Base-by-base conservation (phyloP, 2,797 vertebrate genomes). In the Sylvilagus floridanus region DNA sequence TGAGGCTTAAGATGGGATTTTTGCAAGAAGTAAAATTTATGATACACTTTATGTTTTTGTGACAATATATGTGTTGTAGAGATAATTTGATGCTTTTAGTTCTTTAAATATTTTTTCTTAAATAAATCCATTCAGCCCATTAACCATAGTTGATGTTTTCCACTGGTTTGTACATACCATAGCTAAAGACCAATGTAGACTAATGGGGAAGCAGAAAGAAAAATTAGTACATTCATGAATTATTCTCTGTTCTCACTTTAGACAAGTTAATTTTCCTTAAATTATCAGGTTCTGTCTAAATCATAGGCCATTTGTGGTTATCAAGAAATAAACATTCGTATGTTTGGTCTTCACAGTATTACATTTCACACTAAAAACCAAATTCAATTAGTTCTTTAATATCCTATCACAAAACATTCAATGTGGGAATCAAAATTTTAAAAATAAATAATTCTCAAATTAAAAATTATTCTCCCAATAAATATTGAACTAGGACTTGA, bases 261-360 rank as follows among this genome's bases (percentile, higher is more conserved):
- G 94, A 95, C 95, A 97, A 96, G 96, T 94, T 97, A 94, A 96
- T 96, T 95, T 97, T 93, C 85, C 91, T 95, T 94, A 97, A 96
- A 97, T 96, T 90, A 93, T 97, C 95, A 96, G 94, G 94, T 96
- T 96, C 96, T 91, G 12, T 85, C 91, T 95, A 95, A 96, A 95
- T 89, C 91, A 94, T 91, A 95, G 91, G 81, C 50, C 84, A 82
- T 84, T 95, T 97, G 96, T 97, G 95, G 89, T 91, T 95, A 97
- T 96, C 95, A 94, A 94, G 93, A 95, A 92, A 96, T 88, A 97
- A 84, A 93, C 52, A 83, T 90, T 93, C 93, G 21, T 84, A 75
- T 96, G 52, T 85, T 91, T 96, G 76, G 84, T n/a, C 52, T 78
- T 90, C 77, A 90, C 4, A 50, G 75, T 92, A 85, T 96, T 95